phyloP scores from a whole-genome alignment of 2,797 vertebrate genomes.

The Peromyscus melanophrys region DNA sequence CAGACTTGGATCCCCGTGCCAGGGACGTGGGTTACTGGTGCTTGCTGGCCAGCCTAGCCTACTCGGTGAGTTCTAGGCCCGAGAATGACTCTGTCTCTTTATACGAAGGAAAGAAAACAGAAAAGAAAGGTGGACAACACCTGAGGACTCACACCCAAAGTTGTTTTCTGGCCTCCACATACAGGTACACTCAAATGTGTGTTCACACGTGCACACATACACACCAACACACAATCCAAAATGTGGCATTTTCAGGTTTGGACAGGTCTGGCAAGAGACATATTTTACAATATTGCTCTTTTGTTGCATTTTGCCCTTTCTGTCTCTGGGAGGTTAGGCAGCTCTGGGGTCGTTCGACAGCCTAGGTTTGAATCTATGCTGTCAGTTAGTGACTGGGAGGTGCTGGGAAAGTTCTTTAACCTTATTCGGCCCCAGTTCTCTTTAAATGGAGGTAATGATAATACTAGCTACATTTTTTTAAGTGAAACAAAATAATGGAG shows the following conservation, averaged over 20 bases:
- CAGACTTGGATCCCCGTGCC: not conserved
- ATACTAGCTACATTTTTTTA: not conserved
- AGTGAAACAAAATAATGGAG: not conserved
- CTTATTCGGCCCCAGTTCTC: not conserved
- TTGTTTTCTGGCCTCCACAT: not conserved
- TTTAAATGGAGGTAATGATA: slow-evolving; percentile 35
- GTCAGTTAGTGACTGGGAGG: not conserved
- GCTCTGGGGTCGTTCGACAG: not conserved
- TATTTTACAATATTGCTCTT: not conserved
- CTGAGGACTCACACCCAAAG: not conserved
- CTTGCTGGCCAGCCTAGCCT: not conserved
- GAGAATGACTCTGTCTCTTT: not conserved
- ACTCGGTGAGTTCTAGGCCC: not conserved
- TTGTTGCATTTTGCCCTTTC: slow-evolving; percentile 26
- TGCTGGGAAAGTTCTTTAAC: slow-evolving; percentile 44
- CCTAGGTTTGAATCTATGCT: not conserved
- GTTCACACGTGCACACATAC: rapidly evolving
- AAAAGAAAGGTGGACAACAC: not conserved
- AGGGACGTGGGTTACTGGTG: not conserved
- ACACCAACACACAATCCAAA: not conserved
- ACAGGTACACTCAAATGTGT: not conserved
- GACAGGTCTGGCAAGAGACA: slow-evolving; percentile 24
- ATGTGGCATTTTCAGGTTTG: slow-evolving; percentile 10
- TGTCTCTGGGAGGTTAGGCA: not conserved
- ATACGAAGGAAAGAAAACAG: not conserved